Conservation (phyloP, 2,888 invertebrate species). For the Nomada fabriciana region DNA sequence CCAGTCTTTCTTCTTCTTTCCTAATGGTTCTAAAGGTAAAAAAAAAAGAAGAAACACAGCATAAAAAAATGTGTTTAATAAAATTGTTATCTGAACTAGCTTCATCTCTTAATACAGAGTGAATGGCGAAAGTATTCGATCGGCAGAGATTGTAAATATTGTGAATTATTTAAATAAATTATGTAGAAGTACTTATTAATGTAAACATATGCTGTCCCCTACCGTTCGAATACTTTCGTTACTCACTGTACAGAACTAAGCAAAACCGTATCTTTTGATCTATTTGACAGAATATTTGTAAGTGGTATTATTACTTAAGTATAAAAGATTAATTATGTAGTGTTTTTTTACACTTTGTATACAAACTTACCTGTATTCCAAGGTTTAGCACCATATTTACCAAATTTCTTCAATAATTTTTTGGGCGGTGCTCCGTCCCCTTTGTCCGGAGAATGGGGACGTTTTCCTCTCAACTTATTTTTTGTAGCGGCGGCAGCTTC, state of each 20-base stretch:
- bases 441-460: slow-evolving; percentile 67
- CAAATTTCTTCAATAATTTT: slow-evolving; percentile 62
- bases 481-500: slow-evolving; percentile 3
- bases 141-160: too few species aligned
- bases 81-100: background rate
- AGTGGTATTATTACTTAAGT: too few species aligned
- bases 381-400: slow-evolving; percentile 51
- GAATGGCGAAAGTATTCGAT: too few species aligned
- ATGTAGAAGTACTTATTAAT: too few species aligned
- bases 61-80: background rate
- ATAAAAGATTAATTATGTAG: too few species aligned
- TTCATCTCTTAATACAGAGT: too few species aligned
- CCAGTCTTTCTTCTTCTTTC: slow-evolving; percentile 64
- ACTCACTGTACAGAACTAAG: too few species aligned
- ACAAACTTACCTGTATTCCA: slow-evolving; percentile 59
- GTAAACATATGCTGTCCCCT: too few species aligned
- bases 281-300: too few species aligned
- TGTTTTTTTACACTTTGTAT: slow-evolving; percentile 10
- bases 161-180: too few species aligned
- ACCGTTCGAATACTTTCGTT: too few species aligned
- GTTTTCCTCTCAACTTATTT: slow-evolving; percentile 61
- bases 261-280: too few species aligned
- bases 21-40: slow-evolving; percentile 48
- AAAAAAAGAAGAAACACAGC: background rate
- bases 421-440: slow-evolving; percentile 55